Conservation (phyloP, 1,140 invertebrate genomes). For the Lepidurus apus region DNA sequence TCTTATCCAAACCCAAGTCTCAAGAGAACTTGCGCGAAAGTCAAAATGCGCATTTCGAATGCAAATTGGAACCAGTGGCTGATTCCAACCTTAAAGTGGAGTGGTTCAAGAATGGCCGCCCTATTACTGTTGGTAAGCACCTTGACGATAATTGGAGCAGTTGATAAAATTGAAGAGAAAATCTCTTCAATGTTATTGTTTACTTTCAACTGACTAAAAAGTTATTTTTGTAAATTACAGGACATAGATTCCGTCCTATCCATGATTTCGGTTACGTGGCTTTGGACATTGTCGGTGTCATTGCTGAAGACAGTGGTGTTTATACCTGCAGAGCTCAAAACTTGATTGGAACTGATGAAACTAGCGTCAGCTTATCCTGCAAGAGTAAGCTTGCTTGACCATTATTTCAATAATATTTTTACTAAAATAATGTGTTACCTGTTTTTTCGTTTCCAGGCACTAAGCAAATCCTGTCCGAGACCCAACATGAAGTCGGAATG, state of each 20-base stretch:
- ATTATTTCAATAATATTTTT: background rate
- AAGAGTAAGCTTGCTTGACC: background rate
- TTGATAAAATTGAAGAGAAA: background rate
- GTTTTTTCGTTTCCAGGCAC: constrained; percentile 38
- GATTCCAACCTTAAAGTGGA: constrained; percentile 89
- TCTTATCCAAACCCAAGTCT: constrained; percentile 78
- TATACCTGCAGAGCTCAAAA: constrained; percentile 93
- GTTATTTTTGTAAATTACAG: constrained; percentile 42
- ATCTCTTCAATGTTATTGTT: background rate
- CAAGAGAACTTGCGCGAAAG: constrained; percentile 80
- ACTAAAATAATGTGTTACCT: background rate
- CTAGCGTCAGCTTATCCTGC: constrained; percentile 63
- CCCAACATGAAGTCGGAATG: constrained; percentile 74
- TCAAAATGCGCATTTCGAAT: constrained; percentile 94
- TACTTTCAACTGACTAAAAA: constrained; percentile 25
- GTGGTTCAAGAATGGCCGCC: constrained; percentile 87
- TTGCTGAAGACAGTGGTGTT: constrained; percentile 86
- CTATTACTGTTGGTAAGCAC: constrained; percentile 65
- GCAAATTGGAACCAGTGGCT: constrained; percentile 91
- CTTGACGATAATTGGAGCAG: too few relatives aligned
- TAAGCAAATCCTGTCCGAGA: constrained; percentile 70
- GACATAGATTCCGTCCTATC: constrained; percentile 82
- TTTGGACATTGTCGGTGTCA: constrained; percentile 80
- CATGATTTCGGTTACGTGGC: constrained; percentile 95
- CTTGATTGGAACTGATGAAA: constrained; percentile 78